Percentiles rank a stretch among this genome's conserved stretches.
phyloP scores from a whole-genome alignment of 2,797 vertebrate species.

The Chromobotia macracanthus region DNA sequence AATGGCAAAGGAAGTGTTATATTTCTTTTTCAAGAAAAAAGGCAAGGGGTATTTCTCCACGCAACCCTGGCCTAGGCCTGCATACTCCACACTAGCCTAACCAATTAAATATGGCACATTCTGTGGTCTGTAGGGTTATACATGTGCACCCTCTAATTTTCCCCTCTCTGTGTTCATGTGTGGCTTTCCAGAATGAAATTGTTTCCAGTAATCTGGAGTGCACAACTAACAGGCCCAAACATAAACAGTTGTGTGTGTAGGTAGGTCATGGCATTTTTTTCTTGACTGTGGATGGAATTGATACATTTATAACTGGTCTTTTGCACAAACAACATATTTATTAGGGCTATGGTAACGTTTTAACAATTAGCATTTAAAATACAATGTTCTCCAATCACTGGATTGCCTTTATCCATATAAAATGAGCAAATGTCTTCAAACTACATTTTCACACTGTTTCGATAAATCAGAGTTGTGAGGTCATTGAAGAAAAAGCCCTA shows the following conservation, averaged over 20 bases:
- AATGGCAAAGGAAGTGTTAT: constrained; percentile 33
- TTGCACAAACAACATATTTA: neutral
- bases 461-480: neutral
- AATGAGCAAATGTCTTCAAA: neutral
- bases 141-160: constrained; percentile 59
- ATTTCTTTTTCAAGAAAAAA: constrained; percentile 17
- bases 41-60: constrained; percentile 43
- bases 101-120: constrained; percentile 58
- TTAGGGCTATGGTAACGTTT: neutral
- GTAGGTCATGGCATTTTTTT: constrained; percentile 57
- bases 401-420: neutral
- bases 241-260: constrained; percentile 62
- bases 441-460: neutral
- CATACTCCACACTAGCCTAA: constrained; percentile 43
- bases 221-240: constrained; percentile 53
- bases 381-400: neutral
- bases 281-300: constrained; percentile 41
- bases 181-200: constrained; percentile 66
- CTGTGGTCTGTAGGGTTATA: constrained; percentile 54
- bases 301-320: constrained; percentile 26
- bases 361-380: neutral
- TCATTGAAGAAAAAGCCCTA: neutral
- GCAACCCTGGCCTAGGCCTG: constrained; percentile 46
- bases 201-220: constrained; percentile 60
- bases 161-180: constrained; percentile 62